Evolutionary conservation across 2,888 invertebrate genomes (phyloP).

Genomic region (Teleiodes luculella): DNA sequence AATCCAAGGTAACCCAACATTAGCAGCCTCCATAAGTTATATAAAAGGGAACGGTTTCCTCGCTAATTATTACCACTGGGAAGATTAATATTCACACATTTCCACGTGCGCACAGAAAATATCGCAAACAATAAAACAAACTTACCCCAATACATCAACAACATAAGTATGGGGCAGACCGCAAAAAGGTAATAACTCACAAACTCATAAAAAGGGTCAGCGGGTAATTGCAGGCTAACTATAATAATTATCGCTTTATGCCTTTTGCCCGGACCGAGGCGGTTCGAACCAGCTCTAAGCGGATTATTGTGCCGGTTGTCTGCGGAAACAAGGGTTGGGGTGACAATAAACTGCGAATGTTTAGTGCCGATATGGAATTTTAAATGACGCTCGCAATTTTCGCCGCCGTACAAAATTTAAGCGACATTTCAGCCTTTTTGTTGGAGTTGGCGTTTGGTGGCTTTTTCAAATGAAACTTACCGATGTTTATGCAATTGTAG

Average conservation of each 20-base stretch:
- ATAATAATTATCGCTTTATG: constrained; percentile 52
- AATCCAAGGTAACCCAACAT: too few relatives aligned
- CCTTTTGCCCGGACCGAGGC: constrained; percentile 35
- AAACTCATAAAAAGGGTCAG: constrained; percentile 39
- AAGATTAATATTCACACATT: too few relatives aligned
- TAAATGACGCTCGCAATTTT: constrained; percentile 3
- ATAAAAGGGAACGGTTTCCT: background rate
- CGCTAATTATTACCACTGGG: background rate
- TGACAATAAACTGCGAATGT: constrained; percentile 24
- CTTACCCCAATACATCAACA: constrained; percentile 7
- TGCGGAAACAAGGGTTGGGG: constrained; percentile 29
- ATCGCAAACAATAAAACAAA: constrained; percentile 16
- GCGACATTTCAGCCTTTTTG: background rate
- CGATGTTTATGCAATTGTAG: background rate
- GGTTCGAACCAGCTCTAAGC: constrained; percentile 30
- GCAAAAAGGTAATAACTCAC: constrained; percentile 27
- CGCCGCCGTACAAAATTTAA: background rate
- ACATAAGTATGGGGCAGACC: constrained; percentile 13
- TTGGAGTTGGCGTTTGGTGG: too few relatives aligned
- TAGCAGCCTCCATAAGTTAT: too few relatives aligned
- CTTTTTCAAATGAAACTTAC: too few relatives aligned
- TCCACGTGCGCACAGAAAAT: background rate
- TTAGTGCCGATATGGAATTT: constrained; percentile 15
- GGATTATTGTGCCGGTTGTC: constrained; percentile 46
- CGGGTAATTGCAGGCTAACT: constrained; percentile 33